These are phyloP conservation scores for Bungarus multicinctus DNA, from an alignment of 2,113 vertebrate genomes.

Conservation along the genomic window DNA sequence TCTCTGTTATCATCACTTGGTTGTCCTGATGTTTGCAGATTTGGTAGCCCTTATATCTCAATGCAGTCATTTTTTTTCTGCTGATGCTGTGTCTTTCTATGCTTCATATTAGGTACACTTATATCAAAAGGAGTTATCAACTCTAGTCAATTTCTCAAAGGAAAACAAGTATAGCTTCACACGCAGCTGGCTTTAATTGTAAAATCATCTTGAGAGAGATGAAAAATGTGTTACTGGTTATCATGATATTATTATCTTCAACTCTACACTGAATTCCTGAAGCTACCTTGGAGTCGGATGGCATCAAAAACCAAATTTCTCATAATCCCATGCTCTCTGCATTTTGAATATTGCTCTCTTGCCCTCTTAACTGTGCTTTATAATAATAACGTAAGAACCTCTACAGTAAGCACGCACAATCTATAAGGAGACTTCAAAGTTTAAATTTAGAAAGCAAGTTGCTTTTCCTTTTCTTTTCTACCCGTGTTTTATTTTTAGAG, in stretches of 20 bases:
- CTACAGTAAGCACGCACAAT: not conserved
- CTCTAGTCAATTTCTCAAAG: not conserved
- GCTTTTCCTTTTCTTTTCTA: not conserved
- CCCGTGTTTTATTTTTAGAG: slow-evolving; percentile 16
- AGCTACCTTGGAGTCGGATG: not conserved
- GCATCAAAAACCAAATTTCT: not conserved
- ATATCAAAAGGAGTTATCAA: not conserved
- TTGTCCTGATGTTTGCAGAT: not conserved
- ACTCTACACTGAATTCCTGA: not conserved
- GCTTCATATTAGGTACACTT: not conserved
- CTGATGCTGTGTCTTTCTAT: not conserved
- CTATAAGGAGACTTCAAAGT: not conserved
- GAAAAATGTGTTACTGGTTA: not conserved
- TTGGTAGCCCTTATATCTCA: not conserved
- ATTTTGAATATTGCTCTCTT: not conserved
- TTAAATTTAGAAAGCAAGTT: slow-evolving; percentile 25
- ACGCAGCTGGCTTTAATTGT: not conserved
- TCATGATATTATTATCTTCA: not conserved
- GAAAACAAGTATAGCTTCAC: not conserved
- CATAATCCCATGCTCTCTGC: not conserved
- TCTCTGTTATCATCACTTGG: not conserved
- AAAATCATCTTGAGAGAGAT: not conserved
- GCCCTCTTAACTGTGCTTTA: not conserved
- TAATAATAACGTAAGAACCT: not conserved
- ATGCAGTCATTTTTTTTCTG: not conserved